Conservation (phyloP, 2,113 vertebrate species). For the Callionymus lyra region DNA sequence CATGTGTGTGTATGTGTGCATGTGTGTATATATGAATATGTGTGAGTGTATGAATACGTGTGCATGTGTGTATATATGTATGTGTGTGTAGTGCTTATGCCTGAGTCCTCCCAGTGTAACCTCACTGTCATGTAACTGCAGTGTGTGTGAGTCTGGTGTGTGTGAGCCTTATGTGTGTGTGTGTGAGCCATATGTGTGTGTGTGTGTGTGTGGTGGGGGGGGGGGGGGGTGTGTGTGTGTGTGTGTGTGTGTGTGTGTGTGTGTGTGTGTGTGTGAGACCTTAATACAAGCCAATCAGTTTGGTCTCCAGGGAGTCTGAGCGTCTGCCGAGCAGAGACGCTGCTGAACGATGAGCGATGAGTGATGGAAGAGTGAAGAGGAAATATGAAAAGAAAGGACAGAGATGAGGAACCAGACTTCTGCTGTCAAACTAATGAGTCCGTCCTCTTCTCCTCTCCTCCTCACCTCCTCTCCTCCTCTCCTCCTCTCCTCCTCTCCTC, state of each 20-base stretch:
- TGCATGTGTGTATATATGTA: conserved; percentile 1
- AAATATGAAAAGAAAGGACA: background rate
- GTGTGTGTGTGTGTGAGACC: conserved; percentile 15
- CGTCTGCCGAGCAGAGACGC: conserved; percentile 16
- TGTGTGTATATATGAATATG: conserved; percentile 6
- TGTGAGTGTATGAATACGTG: background rate
- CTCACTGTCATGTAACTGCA: conserved; percentile 22
- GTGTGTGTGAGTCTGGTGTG: background rate
- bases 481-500: background rate
- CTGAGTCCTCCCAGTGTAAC: conserved; percentile 14
- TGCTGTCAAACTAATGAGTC: conserved; percentile 14
- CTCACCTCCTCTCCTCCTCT: background rate
- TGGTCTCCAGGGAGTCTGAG: conserved; percentile 31
- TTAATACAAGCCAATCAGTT: conserved; percentile 39
- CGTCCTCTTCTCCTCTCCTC: conserved; percentile 5
- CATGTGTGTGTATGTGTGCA: conserved; percentile 3
- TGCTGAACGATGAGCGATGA: conserved; percentile 4
- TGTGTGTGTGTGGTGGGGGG: conserved; percentile 15
- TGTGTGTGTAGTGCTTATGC: background rate
- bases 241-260: conserved; percentile 1
- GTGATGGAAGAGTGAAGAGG: background rate
- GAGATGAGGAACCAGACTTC: background rate
- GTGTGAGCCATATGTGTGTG: conserved; percentile 1
- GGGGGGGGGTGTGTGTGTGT: conserved; percentile 1
- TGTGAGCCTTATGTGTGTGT: too few species aligned